Conservation (phyloP, 2,888 invertebrate species). For the Quadroppia sp. region DNA sequence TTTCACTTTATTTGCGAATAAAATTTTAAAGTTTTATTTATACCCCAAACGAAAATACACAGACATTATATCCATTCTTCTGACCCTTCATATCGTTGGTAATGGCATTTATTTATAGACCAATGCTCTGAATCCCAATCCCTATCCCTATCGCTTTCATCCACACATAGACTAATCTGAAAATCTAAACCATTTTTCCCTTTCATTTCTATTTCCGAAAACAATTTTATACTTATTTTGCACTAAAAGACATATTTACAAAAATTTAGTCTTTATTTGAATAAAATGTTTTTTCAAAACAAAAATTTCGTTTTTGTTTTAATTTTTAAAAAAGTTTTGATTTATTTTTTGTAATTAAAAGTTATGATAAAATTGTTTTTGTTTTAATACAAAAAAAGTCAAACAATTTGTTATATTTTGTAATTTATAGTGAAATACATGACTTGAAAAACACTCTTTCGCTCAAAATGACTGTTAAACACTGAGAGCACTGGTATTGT, state of each 20-base stretch:
- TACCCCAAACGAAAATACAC: background rate
- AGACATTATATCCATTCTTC: background rate
- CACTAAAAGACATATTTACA: no score
- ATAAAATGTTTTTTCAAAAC: no score
- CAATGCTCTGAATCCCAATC: no score
- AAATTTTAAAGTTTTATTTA: slow-evolving; percentile 8
- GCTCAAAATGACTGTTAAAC: background rate
- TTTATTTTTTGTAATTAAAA: background rate
- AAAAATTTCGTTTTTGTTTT: no score
- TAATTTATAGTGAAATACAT: background rate
- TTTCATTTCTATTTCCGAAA: background rate
- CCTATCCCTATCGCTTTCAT: background rate
- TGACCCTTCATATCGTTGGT: background rate
- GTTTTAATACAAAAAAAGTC: background rate
- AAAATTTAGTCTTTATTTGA: background rate
- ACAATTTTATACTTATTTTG: no score
- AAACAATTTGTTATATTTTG: background rate
- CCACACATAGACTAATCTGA: background rate
- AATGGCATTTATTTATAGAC: no score
- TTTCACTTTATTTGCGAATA: background rate
- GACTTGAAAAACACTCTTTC: background rate
- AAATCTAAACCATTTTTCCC: slow-evolving; percentile 4
- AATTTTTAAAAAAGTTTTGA: no score
- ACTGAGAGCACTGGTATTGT: background rate
- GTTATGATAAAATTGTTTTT: background rate